Conservation (phyloP, 2,113 vertebrate genomes). For the Dicaeum eximium region DNA sequence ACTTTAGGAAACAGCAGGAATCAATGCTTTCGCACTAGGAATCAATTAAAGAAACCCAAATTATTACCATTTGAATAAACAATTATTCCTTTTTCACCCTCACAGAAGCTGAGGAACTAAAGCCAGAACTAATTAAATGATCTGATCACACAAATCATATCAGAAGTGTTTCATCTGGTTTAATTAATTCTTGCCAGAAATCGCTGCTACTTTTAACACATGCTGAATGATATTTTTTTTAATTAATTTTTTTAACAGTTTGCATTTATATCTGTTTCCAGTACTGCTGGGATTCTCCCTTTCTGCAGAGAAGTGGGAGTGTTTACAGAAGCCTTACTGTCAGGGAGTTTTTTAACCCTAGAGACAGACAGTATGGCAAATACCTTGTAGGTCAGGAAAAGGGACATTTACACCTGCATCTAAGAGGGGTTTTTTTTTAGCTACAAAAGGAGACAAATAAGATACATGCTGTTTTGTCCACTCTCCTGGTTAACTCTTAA, state of each 20-base stretch:
- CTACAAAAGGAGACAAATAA: background rate
- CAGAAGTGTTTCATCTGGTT: constrained; percentile 67
- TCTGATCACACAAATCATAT: constrained; percentile 67
- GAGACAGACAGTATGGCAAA: background rate
- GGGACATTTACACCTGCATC: background rate
- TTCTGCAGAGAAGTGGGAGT: constrained; percentile 24
- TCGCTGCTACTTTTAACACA: constrained; percentile 56
- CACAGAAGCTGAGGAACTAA: constrained; percentile 63
- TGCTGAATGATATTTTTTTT: background rate
- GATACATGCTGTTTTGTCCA: background rate
- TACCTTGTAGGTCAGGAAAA: background rate
- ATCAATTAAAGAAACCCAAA: constrained; percentile 73
- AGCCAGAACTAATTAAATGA: constrained; percentile 68
- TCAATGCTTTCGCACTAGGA: constrained; percentile 58
- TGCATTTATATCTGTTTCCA: constrained; percentile 25
- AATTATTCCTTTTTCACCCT: constrained; percentile 59
- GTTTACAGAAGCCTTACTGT: constrained; percentile 20
- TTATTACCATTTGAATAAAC: constrained; percentile 75
- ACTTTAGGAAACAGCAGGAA: constrained; percentile 64
- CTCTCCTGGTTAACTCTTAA: background rate
- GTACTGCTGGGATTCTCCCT: constrained; percentile 23
- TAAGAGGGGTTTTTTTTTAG: background rate
- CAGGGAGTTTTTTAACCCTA: constrained; percentile 11
- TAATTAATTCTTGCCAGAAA: constrained; percentile 71
- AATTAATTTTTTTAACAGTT: constrained; percentile 37